Base-by-base conservation (phyloP, 2,797 vertebrate species). In the Tragopan temminckii region DNA sequence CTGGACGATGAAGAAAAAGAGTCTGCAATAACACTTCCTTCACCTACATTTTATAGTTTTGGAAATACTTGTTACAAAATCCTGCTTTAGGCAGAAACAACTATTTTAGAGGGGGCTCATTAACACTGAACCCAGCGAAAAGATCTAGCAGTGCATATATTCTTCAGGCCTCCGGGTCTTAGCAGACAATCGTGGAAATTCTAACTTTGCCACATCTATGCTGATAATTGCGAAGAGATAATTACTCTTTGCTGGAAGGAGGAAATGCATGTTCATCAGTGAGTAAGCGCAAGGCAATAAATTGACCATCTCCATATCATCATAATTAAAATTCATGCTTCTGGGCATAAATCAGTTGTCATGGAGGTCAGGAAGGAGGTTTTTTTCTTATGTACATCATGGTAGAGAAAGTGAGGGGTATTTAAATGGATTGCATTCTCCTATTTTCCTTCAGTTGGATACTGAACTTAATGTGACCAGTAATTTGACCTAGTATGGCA, bases 181-280 rank as follows among this genome's bases (percentile, higher is more conserved):
- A 96, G 69, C 92, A 93, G 85, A 93, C 90, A 95, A 92, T 95
- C 74, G 62, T 4, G 52, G 89, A 93, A 91, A 95, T 90, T 93
- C 83, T 80, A 82, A 89, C 81, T 94, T 93, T 82, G 74, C 77
- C 70, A 89, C 89, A 93, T 95, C 85, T 96, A 80, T 81, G 89
- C 85, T 94, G 89, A 81, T 97, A 95, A 97, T 95, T 95, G 87
- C 85, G 74, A 92, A 95, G 92, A 93, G 95, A 96, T 96, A 96
- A 97, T 96, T 95, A 88, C 79, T 89, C 85, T 80, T 95, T 95
- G 90, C 94, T 97, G 88, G 91, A 95, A 96, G 94, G 93, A 95
- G 95, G 94, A 96, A 96, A 91, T 86, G 68, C 69, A 88, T 0
- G 0, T 67, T 93, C 72, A 46, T 66, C 59, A 94, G 35, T 86